Conservation (phyloP, 2,888 invertebrate species). For the Leptopilina drosophilae region DNA sequence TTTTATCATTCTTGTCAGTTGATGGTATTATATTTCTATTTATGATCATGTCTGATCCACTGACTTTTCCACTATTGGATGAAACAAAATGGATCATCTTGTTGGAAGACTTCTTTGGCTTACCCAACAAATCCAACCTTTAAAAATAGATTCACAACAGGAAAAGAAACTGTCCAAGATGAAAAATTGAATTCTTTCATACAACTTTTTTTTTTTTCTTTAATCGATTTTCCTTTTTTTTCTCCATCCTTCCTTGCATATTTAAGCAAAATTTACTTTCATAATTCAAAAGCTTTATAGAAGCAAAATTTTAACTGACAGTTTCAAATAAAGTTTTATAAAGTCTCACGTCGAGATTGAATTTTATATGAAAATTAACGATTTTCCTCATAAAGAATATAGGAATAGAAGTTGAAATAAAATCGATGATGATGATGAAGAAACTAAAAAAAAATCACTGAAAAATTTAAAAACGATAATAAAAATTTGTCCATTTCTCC, state of each 20-base stretch:
- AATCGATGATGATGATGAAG: too few relatives aligned
- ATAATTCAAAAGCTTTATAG: not conserved
- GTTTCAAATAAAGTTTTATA: too few relatives aligned
- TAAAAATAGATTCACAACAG: not conserved
- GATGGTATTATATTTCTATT: not conserved
- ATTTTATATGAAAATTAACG: too few relatives aligned
- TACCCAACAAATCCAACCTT: not conserved
- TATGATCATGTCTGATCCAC: not conserved
- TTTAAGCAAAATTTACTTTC: not conserved
- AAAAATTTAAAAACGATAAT: not conserved
- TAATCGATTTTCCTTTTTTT: not conserved
- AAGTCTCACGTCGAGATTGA: too few relatives aligned
- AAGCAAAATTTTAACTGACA: not conserved
- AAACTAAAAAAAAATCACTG: too few relatives aligned
- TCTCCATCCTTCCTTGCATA: not conserved
- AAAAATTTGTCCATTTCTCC: not conserved
- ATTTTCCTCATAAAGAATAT: too few relatives aligned
- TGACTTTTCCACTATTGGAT: conserved; percentile 9
- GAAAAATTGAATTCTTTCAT: not conserved
- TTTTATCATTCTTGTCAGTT: conserved; percentile 9
- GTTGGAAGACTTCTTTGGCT: not conserved
- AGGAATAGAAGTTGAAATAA: too few relatives aligned
- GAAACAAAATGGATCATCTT: conserved; percentile 18
- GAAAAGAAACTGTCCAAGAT: not conserved
- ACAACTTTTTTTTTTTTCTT: not conserved